Base-by-base conservation (phyloP, 2,888 invertebrate genomes). In the Tridacna gigas region DNA sequence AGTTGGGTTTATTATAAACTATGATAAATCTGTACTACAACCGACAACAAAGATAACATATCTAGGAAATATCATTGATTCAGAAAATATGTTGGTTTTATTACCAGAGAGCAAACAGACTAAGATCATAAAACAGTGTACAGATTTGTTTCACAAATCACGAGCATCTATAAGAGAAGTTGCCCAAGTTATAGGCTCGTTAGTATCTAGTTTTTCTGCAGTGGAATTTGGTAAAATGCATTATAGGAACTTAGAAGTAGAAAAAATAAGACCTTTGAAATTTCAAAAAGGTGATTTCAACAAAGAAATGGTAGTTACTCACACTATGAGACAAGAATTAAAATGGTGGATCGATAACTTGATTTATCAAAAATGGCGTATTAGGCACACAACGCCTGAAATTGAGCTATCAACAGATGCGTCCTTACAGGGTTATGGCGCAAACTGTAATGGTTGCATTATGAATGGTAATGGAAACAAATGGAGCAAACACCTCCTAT, bases 151-250 rank as follows among this genome's bases (percentile, higher is more conserved):
- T 20, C 26, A 9, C 22, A 66, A 66, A 66, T 9, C 2, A 28
- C 13, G 7, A 66, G 37, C 26, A 69, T 18, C 66, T 9, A 66
- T 66, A 13, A 26, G 26, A 28, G 26, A 66, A 66, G 67, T 85
- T 28, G 80, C 83, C 15, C 65, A 77, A 71, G 77, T 84, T n/a
- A 82, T 84, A 37, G 83, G 82, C 5, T 48, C 75, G 3, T 18
- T 84, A n/a, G 79, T 79, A 4, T 56, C 84, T 18, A n/a, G 25
- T 22, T 82, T 82, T 60, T 76, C 84, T 25, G 84, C 78, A 11
- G 77, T 84, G n/a, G 76, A 75, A 48, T 74, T 56, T 56, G 56
- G 56, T 22, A 51, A 25, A 51, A 25, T 56, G 56, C 56, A 51
- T 26, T 74, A 74, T 28, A 74, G 56, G 20, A 22, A 51, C 13